Evolutionary conservation across 2,797 vertebrate genomes (phyloP), one percentile per base, ranked within the genome.

Genomic region (Sarcophilus harrisii): DNA sequence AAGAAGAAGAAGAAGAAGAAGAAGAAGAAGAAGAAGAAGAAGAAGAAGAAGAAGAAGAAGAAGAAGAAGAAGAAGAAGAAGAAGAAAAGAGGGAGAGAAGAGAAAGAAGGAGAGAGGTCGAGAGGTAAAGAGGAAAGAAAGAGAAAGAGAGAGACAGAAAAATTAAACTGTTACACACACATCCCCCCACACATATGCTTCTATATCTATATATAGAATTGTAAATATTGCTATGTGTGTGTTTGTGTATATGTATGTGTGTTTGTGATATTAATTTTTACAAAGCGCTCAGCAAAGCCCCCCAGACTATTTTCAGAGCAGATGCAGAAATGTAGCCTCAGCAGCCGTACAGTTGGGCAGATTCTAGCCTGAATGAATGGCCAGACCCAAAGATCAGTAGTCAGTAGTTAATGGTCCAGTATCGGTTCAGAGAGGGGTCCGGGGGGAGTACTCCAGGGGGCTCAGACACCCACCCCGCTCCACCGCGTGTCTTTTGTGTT

Each of bases 191-290:
- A 60, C 10, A 62, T 5, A 32, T 66, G n/a, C 5, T 4, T 38
- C 32, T 73, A 38, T 73, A 38, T 8, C n/a, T n/a, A 16, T 66
- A n/a, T 18, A n/a, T n/a, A 66, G 32, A n/a, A 73, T 73, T 81
- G 38, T 45, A 81, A 18, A 38, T 38, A 38, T 66, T 66, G 62
- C 2, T n/a, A 30, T 38, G 1, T 38, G 28, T 38, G 6, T 16
- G 1, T 66, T 1, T n/a, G n/a, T 66, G 1, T 45, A 0, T 45
- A 10, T 27, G 4, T 45, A 27, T 81, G 1, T 27, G 4, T 11
- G 1, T 45, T 4, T 87, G 27, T 81, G 1, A 12, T 87, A 16
- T 28, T 45, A 38, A 49, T 87, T 87, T 87, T 87, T 21, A 27
- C 38, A 49, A 87, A 87, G 73, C 18, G 45, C 27, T 87, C 73